These are phyloP conservation scores for Drosophila rhopaloa DNA, from an alignment of 1,140 invertebrate genomes.

Conservation along the genomic window DNA sequence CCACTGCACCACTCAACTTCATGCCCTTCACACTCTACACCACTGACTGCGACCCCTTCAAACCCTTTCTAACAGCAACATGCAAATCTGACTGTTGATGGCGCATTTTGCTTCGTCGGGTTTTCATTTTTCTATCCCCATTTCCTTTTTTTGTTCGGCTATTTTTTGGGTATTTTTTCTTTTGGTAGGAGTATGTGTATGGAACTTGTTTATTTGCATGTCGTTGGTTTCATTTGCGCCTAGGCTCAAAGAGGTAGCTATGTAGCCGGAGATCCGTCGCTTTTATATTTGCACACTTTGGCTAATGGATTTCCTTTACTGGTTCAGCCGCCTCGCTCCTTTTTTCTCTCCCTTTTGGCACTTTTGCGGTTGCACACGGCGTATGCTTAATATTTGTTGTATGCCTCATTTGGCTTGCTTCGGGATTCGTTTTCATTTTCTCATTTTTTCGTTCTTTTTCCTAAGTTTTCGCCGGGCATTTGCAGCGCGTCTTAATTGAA, in stretches of 20 bases:
- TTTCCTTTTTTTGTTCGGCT: slow-evolving; percentile 4
- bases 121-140: slow-evolving; percentile 47
- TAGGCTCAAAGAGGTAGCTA: slow-evolving; percentile 59
- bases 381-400: slow-evolving; percentile 81
- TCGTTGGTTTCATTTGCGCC: slow-evolving; percentile 74
- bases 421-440: slow-evolving; percentile 25
- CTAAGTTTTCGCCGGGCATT: slow-evolving; percentile 36
- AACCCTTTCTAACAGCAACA: slow-evolving; percentile 61
- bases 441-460: slow-evolving; percentile 14
- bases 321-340: slow-evolving; percentile 2
- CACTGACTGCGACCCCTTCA: slow-evolving; percentile 7
- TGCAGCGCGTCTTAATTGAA: slow-evolving; percentile 77
- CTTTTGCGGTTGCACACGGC: slow-evolving; percentile 71
- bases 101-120: slow-evolving; percentile 66
- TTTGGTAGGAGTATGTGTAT: slow-evolving; percentile 13
- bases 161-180: slow-evolving; percentile 30
- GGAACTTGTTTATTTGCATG: slow-evolving; percentile 73
- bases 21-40: slow-evolving; percentile 26
- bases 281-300: slow-evolving; percentile 77
- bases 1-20: slow-evolving; percentile 22
- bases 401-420: slow-evolving; percentile 73
- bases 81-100: slow-evolving; percentile 81
- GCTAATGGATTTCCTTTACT: slow-evolving; percentile 74
- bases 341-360: slow-evolving; percentile 25
- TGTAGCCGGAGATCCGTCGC: slow-evolving; percentile 20